phyloP scores from a whole-genome alignment of 2,888 invertebrate genomes.

The Leucophenga maculata region DNA sequence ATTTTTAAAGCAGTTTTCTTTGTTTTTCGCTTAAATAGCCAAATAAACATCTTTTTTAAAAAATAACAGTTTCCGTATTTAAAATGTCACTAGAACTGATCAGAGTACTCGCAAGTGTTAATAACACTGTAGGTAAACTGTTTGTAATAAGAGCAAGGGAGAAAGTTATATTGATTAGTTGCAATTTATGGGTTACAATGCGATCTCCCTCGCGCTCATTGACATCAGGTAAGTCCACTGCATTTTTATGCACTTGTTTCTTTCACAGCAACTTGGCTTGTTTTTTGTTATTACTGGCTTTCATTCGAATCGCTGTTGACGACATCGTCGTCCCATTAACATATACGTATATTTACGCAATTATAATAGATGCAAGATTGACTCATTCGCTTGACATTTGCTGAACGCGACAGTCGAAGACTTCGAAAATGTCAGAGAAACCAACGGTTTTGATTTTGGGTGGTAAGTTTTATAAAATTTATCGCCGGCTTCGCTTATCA shows the following conservation, averaged over 20 bases:
- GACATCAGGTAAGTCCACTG: not conserved
- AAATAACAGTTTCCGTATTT: not conserved
- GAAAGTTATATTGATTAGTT: not conserved
- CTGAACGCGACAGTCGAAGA: constrained; percentile 25
- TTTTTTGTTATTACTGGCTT: constrained; percentile 17
- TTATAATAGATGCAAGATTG: constrained; percentile 25
- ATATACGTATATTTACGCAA: not conserved
- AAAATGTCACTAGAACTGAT: not conserved
- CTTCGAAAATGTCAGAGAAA: constrained; percentile 63
- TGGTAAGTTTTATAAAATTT: constrained; percentile 56
- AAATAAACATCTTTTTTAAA: not conserved
- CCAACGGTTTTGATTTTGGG: constrained; percentile 71
- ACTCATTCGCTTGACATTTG: constrained; percentile 39
- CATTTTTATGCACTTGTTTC: constrained; percentile 25
- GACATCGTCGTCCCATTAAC: no score
- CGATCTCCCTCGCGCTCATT: not conserved
- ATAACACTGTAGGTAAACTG: not conserved
- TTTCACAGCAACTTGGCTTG: constrained; percentile 29
- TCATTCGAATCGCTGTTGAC: no score
- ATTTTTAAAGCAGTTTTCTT: constrained; percentile 1
- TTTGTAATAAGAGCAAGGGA: not conserved
- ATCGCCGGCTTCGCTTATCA: constrained; percentile 36
- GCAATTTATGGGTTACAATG: not conserved
- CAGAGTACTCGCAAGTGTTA: not conserved
- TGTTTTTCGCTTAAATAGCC: not conserved